phyloP scores from a whole-genome alignment of 2,888 invertebrate genomes.

The Volucella bombylans region DNA sequence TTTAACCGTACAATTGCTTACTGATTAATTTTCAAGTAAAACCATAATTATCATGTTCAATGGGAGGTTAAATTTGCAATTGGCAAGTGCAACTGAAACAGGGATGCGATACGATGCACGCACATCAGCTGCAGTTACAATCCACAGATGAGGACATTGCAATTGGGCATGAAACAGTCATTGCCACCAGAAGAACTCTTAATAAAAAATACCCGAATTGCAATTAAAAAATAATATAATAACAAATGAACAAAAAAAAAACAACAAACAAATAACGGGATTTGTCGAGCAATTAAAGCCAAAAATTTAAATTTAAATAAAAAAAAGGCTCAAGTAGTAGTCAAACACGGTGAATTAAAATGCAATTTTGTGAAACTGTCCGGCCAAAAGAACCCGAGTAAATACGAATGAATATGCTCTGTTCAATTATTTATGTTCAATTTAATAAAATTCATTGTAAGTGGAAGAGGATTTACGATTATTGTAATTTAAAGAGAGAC shows the following conservation, averaged over 20 bases:
- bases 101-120: constrained; percentile 1
- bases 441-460: constrained; percentile 44
- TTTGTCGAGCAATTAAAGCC: constrained; percentile 36
- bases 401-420: constrained; percentile 46
- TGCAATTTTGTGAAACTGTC: constrained; percentile 6
- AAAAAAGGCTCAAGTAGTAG: constrained; percentile 61
- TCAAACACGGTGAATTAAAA: constrained; percentile 58
- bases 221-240: not conserved
- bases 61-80: constrained; percentile 54
- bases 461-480: constrained; percentile 13
- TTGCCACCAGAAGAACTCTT: constrained; percentile 29
- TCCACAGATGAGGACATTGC: not conserved
- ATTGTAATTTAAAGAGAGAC: constrained; percentile 4
- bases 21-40: constrained; percentile 68
- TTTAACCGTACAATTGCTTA: constrained; percentile 39
- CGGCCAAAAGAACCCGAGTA: not conserved
- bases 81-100: constrained; percentile 24
- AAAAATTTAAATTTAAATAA: constrained; percentile 58
- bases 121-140: constrained; percentile 55
- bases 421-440: constrained; percentile 29
- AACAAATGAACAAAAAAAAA: constrained; percentile 19
- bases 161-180: not conserved
- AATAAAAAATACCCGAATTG: constrained; percentile 51
- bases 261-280: not conserved
- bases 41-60: constrained; percentile 65